phyloP scores from a whole-genome alignment of 2,113 vertebrate species.

The Euleptes europaea region DNA sequence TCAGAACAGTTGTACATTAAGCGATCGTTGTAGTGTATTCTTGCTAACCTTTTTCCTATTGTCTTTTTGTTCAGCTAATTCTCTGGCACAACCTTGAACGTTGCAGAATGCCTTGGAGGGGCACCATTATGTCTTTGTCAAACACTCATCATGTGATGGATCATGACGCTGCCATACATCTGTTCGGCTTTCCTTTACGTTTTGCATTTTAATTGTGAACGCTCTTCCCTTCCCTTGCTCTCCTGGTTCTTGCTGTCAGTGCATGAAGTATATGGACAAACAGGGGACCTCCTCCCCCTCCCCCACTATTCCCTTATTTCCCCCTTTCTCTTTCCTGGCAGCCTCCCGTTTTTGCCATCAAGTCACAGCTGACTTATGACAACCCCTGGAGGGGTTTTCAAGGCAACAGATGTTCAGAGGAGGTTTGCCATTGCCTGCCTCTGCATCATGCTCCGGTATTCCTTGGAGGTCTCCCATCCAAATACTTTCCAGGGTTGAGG shows the following conservation, averaged over 20 bases:
- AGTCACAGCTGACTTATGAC: no score
- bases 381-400: no score
- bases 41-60: background rate
- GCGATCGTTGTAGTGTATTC: conserved; percentile 17
- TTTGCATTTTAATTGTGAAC: background rate
- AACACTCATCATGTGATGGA: conserved; percentile 9
- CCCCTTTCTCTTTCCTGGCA: no score
- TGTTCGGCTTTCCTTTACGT: background rate
- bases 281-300: background rate
- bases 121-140: background rate
- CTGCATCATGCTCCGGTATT: no score
- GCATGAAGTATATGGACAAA: conserved; percentile 25
- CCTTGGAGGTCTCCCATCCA: no score
- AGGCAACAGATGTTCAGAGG: no score
- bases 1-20: background rate
- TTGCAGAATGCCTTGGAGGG: background rate
- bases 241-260: background rate
- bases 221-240: background rate
- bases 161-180: background rate
- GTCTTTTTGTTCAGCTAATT: conserved; percentile 34
- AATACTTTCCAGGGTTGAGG: no score
- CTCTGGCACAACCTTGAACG: conserved; percentile 16
- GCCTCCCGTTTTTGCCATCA: no score
- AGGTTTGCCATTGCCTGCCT: no score
- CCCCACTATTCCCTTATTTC: no score